A percentile compares a stretch with the other conserved stretches of the same genome.
Evolutionary conservation across 2,797 vertebrate species (phyloP).

Genomic region (Eidolon dupreanum): DNA sequence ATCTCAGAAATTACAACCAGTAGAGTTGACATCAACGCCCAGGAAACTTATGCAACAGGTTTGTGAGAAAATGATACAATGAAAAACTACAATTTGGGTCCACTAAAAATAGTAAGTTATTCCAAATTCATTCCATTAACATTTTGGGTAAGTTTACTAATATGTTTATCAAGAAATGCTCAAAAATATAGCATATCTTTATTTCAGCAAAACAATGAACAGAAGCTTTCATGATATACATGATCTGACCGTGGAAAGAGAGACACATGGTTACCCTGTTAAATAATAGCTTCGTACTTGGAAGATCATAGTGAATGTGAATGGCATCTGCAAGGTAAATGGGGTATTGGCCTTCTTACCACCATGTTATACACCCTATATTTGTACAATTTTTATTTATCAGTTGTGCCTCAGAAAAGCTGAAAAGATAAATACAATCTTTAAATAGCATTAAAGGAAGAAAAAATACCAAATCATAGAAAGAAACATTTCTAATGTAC

Average conservation of each 20-base stretch:
- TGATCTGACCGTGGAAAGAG: neutral
- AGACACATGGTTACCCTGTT: neutral
- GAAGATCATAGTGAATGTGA: neutral
- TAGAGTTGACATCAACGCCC: neutral
- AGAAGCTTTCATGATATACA: neutral
- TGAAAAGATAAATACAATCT: neutral
- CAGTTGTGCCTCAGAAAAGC: neutral
- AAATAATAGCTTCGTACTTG: neutral
- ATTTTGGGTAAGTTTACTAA: neutral
- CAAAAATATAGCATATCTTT: neutral
- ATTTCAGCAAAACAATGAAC: neutral
- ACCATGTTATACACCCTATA: neutral
- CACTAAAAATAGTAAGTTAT: neutral
- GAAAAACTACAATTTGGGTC: neutral
- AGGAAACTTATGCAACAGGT: neutral
- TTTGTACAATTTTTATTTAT: neutral
- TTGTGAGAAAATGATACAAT: neutral
- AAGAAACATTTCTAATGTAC: neutral
- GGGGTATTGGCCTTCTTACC: neutral
- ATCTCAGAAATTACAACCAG: neutral
- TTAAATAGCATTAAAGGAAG: neutral
- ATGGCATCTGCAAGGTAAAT: neutral
- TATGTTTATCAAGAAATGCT: neutral
- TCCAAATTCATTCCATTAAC: constrained; percentile 1
- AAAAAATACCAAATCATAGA: neutral